phyloP scores from a whole-genome alignment of 1,140 invertebrate genomes.

The Andrena cerasifolii region DNA sequence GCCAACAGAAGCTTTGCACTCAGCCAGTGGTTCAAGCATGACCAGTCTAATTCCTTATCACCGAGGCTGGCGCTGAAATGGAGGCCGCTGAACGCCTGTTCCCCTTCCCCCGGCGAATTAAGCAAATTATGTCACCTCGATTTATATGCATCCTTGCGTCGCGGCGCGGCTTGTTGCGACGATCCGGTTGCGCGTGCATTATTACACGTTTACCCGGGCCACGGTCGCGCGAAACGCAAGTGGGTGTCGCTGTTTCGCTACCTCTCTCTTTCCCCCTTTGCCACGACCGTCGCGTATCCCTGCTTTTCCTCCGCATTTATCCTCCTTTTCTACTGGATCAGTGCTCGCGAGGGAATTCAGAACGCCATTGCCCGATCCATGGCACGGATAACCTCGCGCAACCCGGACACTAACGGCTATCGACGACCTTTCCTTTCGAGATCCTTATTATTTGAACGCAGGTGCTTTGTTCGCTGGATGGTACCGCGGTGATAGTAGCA shows the following conservation, averaged over 20 bases:
- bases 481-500: constrained; percentile 26
- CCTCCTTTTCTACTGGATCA: constrained; percentile 46
- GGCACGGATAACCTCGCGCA: constrained; percentile 73
- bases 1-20: too few species aligned
- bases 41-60: constrained; percentile 38
- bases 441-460: constrained; percentile 62
- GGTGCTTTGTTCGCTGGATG: constrained; percentile 57
- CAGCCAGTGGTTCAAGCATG: constrained; percentile 11
- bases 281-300: constrained; percentile 7
- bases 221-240: constrained; percentile 55
- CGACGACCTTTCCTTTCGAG: constrained; percentile 58
- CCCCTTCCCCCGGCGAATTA: constrained; percentile 40
- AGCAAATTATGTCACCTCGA: constrained; percentile 54
- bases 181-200: constrained; percentile 49
- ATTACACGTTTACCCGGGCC: constrained; percentile 54
- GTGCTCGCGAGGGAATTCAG: constrained; percentile 68
- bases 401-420: constrained; percentile 67
- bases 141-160: constrained; percentile 49
- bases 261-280: constrained; percentile 9
- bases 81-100: background rate
- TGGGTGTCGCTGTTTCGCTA: constrained; percentile 57
- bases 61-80: background rate
- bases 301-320: constrained; percentile 17
- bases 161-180: background rate
- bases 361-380: constrained; percentile 64